Percentiles rank a stretch among this genome's conserved stretches.
Evolutionary conservation across 2,888 invertebrate species (phyloP).

Genomic region (Ephialtes manifestator): DNA sequence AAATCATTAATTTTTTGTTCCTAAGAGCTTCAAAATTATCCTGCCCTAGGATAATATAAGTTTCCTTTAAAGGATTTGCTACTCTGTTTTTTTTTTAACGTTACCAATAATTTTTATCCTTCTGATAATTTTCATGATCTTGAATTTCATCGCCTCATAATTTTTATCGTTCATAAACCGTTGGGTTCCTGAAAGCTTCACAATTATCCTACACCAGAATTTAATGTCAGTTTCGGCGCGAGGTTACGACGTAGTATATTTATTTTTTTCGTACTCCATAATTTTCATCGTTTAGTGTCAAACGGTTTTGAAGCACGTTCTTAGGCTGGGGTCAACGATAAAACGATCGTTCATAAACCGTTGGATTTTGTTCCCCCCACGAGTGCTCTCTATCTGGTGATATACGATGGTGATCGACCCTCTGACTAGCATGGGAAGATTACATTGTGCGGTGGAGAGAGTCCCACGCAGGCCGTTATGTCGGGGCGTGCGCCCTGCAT

Average conservation of each 20-base stretch:
- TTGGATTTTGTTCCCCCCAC: not conserved
- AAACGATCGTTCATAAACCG: constrained; percentile 23
- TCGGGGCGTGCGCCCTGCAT: constrained; percentile 13
- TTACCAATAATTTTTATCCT: no score
- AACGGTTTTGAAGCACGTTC: constrained; percentile 23
- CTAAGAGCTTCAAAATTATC: no score
- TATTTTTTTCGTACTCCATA: constrained; percentile 12
- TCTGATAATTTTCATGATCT: no score
- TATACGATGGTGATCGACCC: constrained; percentile 36
- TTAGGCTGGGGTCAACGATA: not conserved
- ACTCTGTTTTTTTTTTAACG: no score
- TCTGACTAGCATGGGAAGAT: constrained; percentile 29
- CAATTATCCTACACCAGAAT: no score
- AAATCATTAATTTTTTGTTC: no score
- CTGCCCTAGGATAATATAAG: no score
- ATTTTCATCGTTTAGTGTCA: constrained; percentile 25
- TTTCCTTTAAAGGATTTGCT: no score
- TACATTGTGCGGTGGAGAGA: constrained; percentile 34
- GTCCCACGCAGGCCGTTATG: constrained; percentile 16
- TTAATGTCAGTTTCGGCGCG: no score
- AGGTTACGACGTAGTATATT: not conserved
- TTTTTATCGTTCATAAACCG: no score
- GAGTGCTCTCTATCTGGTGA: constrained; percentile 1
- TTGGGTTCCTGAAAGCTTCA: no score
- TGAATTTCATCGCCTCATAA: no score